A percentile compares a stretch with the other conserved stretches of the same genome.
Conservation (phyloP, 2,888 invertebrate genomes). For the Argyresthia goedartella region DNA sequence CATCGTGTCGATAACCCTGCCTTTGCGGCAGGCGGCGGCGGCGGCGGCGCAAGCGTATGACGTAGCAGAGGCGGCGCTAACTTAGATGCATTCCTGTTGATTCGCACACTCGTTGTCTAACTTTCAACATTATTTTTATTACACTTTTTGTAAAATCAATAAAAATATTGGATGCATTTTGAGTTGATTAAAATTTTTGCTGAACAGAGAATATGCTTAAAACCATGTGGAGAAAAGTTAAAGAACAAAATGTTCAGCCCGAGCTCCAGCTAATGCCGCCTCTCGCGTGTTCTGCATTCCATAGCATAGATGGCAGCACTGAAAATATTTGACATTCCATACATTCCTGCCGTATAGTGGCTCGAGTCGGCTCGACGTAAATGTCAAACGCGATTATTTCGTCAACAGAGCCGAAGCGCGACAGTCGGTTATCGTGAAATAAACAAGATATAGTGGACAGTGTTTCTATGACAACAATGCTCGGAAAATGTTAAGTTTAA, state of each 20-base stretch:
- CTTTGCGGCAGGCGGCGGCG: not conserved
- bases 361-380: constrained; percentile 81
- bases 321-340: constrained; percentile 77
- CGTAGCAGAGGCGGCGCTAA: constrained; percentile 48
- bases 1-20: constrained; percentile 63
- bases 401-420: constrained; percentile 70
- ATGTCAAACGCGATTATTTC: constrained; percentile 77
- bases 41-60: constrained; percentile 48
- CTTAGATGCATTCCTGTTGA: constrained; percentile 53
- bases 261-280: constrained; percentile 47
- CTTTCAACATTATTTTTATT: constrained; percentile 4
- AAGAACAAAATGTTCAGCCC: not conserved
- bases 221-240: not conserved
- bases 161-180: not conserved
- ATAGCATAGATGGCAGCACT: constrained; percentile 72
- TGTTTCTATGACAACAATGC: constrained; percentile 16
- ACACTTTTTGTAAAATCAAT: not conserved
- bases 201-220: too few relatives aligned
- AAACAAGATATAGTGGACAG: constrained; percentile 53
- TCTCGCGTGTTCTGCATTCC: constrained; percentile 49
- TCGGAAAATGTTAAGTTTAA: not conserved
- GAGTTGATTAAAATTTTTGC: not conserved
- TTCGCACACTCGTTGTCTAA: constrained; percentile 30
- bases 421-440: constrained; percentile 66
- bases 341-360: constrained; percentile 73